Percentiles rank a stretch among this genome's conserved stretches.
phyloP scores from a whole-genome alignment of 2,888 invertebrate genomes.

The Phlogophora meticulosa region DNA sequence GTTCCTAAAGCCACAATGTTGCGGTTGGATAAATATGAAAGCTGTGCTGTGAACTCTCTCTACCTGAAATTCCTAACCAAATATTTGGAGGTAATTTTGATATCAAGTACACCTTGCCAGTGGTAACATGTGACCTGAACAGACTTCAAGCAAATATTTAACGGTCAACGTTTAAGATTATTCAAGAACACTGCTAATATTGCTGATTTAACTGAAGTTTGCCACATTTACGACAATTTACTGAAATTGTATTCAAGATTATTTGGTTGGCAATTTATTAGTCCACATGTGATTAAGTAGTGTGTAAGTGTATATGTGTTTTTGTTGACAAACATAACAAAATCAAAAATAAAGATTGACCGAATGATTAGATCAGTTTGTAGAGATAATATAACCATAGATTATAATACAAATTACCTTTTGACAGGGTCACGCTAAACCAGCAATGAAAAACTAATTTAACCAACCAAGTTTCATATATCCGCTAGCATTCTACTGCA shows the following conservation, averaged over 20 bases:
- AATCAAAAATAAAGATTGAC: too few species aligned
- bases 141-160: conserved; percentile 26
- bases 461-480: neutral
- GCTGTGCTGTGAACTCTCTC: neutral
- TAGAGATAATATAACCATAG: too few species aligned
- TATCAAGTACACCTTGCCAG: neutral
- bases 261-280: too few species aligned
- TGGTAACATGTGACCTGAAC: conserved; percentile 15
- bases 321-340: too few species aligned
- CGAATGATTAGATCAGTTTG: too few species aligned
- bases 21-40: conserved; percentile 37
- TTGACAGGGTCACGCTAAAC: neutral
- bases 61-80: conserved; percentile 25
- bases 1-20: conserved; percentile 16
- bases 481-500: neutral
- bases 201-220: neutral
- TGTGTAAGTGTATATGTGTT: too few species aligned
- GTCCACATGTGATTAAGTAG: too few species aligned
- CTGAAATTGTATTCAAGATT: neutral
- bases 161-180: neutral
- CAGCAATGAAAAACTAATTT: too few species aligned
- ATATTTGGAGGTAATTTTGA: conserved; percentile 36
- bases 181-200: neutral
- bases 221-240: neutral
- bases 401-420: too few species aligned